A percentile compares a stretch with the other conserved stretches of the same genome.
Evolutionary conservation across 2,888 invertebrate species (phyloP).

Genomic region (Oscheius onirici): DNA sequence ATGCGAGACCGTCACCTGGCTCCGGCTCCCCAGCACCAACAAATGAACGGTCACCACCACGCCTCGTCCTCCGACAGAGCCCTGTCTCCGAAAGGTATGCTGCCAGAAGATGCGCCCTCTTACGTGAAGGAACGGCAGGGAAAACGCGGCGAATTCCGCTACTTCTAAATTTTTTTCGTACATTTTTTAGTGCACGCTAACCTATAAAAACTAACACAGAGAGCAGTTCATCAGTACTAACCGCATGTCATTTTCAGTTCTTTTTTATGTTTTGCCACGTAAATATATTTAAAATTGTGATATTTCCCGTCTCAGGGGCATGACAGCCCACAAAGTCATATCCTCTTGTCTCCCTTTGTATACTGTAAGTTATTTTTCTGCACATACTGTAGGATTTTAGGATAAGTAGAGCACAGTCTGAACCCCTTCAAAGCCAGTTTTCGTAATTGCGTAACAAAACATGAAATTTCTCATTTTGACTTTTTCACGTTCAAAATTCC

Average conservation of each 20-base stretch:
- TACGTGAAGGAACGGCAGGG: slow-evolving; percentile 71
- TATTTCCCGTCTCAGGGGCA: slow-evolving; percentile 16
- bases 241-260: not conserved
- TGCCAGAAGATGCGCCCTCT: slow-evolving; percentile 69
- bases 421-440: too few species aligned
- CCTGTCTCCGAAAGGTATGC: slow-evolving; percentile 51
- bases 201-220: not conserved
- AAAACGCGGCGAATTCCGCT: slow-evolving; percentile 71
- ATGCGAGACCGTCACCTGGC: slow-evolving; percentile 30
- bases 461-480: too few species aligned
- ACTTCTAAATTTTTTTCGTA: slow-evolving; percentile 59
- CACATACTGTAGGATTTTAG: too few species aligned
- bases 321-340: slow-evolving; percentile 25
- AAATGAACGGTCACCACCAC: slow-evolving; percentile 15
- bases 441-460: too few species aligned
- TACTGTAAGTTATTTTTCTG: too few species aligned
- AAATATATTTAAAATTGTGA: not conserved
- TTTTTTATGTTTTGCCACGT: not conserved
- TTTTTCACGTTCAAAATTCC: too few species aligned
- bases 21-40: not conserved
- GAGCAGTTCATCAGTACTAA: slow-evolving; percentile 29
- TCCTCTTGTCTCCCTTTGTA: slow-evolving; percentile 8
- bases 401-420: too few species aligned
- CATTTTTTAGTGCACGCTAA: not conserved
- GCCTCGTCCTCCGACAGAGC: slow-evolving; percentile 14